These are phyloP conservation scores for Phyllotis vaccarum DNA, from an alignment of 2,797 vertebrate species.

Conservation along the genomic window DNA sequence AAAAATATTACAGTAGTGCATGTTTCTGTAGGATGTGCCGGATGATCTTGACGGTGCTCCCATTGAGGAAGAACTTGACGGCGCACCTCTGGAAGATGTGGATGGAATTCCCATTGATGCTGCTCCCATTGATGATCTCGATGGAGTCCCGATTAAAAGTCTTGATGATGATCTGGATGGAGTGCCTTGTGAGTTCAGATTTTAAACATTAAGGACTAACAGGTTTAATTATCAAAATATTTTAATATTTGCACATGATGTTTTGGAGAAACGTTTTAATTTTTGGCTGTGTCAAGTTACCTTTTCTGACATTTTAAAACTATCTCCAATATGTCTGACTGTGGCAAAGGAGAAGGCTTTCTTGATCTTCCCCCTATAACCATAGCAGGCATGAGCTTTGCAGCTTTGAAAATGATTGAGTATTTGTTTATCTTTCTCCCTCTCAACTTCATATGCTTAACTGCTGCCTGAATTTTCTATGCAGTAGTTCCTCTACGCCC, in stretches of 20 bases:
- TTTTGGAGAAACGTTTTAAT: background rate
- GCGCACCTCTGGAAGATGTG: conserved; percentile 94
- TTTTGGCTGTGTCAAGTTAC: background rate
- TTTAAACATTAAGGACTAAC: conserved; percentile 29
- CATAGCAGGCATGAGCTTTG: background rate
- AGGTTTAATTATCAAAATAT: conserved; percentile 7
- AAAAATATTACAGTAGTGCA: background rate
- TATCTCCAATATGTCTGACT: conserved; percentile 7
- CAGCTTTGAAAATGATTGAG: conserved; percentile 10
- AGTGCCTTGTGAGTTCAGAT: conserved; percentile 93
- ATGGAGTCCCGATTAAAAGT: conserved; percentile 96
- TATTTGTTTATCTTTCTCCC: background rate
- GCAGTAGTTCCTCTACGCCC: background rate
- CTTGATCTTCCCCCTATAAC: background rate
- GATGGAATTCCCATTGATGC: conserved; percentile 94
- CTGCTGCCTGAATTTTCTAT: conserved; percentile 5
- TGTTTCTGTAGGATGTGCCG: conserved; percentile 87
- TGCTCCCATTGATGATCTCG: conserved; percentile 94
- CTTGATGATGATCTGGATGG: conserved; percentile 98
- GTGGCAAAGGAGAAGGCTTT: background rate
- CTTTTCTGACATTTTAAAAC: conserved; percentile 33
- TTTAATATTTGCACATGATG: conserved; percentile 3
- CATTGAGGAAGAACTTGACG: conserved; percentile 95
- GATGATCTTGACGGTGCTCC: conserved; percentile 98
- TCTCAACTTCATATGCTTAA: conserved; percentile 21